Evolutionary conservation across 2,797 vertebrate species (phyloP), one percentile per base, ranked within the genome.

Genomic region (Ateles fusciceps): DNA sequence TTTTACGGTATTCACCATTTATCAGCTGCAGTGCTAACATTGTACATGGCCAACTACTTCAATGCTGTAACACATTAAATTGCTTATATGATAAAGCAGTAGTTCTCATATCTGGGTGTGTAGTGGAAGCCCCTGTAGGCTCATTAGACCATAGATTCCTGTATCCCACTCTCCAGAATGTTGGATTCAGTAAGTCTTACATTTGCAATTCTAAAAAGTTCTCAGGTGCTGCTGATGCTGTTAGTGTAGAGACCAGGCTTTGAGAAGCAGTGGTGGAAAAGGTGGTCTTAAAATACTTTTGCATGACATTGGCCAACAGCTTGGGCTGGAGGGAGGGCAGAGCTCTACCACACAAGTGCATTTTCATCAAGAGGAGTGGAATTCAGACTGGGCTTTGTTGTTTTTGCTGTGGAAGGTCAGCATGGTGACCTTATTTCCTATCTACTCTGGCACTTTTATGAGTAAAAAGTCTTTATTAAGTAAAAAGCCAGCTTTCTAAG

Each of bases 1-100:
- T 71, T 50, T 5, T 11, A 26, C 44, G 13, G 0, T 14, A 22
- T 44, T 42, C 7, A 0, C 0, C 21, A 5, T 55, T 78, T 83
- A 46, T 68, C 42, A 81, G 15, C 50, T 26, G 26, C 13, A 0
- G 0, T 24, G n/a, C 7, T 15, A 4, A 39, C 30, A 39, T 44
- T 46, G n/a, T 36, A 4, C 10, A 1, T 59, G 2, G 17, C 2
- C 55, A 48, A 42, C 30, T 30, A 2, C 7, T 6, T 36, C 39
- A 42, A 9, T 42, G 59, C 12, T 9, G 2, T 64, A 39, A 79
- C 5, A 4, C 21, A 15, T 71, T 14, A 21, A 72, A 13, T 48
- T 85, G 52, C 72, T 36, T 55, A 84, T 64, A 17, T 46, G 42
- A 28, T 15, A 33, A 57, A 33, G 26, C 3, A 7, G 24, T 15